Conservation (phyloP, 2,113 vertebrate species). For the Epinephelus lanceolatus region DNA sequence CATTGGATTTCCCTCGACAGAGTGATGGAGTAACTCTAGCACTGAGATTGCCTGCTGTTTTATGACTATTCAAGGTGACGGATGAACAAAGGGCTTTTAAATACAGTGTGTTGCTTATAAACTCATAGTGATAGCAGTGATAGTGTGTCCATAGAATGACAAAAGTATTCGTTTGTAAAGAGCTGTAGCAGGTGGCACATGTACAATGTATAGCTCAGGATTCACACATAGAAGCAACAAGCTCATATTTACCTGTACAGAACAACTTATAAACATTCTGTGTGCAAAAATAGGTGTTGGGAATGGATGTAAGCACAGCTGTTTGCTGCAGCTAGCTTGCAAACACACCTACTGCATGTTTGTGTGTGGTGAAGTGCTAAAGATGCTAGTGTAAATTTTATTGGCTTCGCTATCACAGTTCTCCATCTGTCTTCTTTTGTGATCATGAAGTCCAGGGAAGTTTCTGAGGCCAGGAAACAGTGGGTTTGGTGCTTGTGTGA, state of each 20-base stretch:
- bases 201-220: too few species aligned
- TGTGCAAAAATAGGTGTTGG: neutral
- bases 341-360: conserved; percentile 10
- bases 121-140: neutral
- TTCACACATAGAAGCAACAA: too few species aligned
- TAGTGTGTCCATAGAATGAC: neutral
- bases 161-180: neutral
- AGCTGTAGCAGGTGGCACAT: neutral
- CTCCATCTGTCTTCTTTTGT: conserved; percentile 20
- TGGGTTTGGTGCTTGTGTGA: conserved; percentile 3
- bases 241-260: neutral
- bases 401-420: neutral
- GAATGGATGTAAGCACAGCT: conserved; percentile 8
- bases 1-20: conserved; percentile 24
- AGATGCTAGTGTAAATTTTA: conserved; percentile 6
- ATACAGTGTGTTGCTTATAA: neutral
- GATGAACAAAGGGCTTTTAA: neutral
- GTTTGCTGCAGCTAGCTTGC: conserved; percentile 17
- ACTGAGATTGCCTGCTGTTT: conserved; percentile 6
- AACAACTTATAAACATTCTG: neutral
- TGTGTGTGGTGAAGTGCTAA: neutral
- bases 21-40: neutral
- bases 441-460: neutral
- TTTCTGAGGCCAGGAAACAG: neutral
- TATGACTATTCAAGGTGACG: conserved; percentile 8